Evolutionary conservation across 2,113 vertebrate genomes (phyloP).

Genomic region (Microcebus ravelobensis): DNA sequence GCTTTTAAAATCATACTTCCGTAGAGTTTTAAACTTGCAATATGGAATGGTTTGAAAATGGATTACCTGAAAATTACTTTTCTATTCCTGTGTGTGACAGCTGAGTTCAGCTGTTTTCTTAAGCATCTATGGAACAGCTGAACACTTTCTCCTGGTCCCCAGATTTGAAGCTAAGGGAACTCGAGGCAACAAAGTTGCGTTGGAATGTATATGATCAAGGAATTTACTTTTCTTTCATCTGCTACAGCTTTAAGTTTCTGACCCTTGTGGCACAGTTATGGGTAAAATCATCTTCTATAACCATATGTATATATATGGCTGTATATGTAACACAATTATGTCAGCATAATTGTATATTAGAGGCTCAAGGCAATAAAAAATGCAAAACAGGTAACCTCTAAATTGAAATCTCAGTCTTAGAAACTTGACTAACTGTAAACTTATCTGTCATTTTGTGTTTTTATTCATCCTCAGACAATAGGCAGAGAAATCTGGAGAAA

Average conservation of each 20-base stretch:
- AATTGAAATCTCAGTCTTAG: not conserved
- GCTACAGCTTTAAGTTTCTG: conserved; percentile 40
- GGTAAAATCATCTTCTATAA: not conserved
- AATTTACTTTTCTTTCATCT: conserved; percentile 40
- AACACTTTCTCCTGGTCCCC: conserved; percentile 54
- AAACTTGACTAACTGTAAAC: not conserved
- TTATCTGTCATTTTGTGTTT: not conserved
- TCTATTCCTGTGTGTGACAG: conserved; percentile 75
- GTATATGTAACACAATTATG: not conserved
- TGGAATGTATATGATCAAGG: conserved; percentile 57
- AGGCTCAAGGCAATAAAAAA: not conserved
- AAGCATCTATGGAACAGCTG: conserved; percentile 75
- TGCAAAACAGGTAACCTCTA: not conserved
- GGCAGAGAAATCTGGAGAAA: not conserved
- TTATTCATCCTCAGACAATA: not conserved
- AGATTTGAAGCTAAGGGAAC: conserved; percentile 33
- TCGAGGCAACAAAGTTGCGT: not conserved
- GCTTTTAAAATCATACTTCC: conserved; percentile 2
- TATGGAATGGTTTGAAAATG: conserved; percentile 28
- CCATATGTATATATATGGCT: not conserved
- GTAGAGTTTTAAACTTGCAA: conserved; percentile 14
- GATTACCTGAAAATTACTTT: conserved; percentile 73
- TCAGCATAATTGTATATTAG: not conserved
- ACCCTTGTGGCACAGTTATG: not conserved
- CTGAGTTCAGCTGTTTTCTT: conserved; percentile 78